Base-by-base conservation (phyloP, 1,140 invertebrate species). In the Lepidostoma basale region DNA sequence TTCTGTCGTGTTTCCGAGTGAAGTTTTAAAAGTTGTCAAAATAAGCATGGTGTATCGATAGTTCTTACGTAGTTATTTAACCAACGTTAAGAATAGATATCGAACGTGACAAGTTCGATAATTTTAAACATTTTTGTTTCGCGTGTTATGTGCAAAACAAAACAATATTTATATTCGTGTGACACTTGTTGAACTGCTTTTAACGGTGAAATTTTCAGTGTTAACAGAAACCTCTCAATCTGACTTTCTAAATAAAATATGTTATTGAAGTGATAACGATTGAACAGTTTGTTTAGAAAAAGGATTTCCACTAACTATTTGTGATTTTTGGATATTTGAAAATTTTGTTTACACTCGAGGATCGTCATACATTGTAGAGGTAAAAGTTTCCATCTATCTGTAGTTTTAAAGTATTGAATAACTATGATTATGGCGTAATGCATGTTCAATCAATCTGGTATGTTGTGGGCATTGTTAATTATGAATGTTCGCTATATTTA, bases 181-280 rank as follows among this genome's bases (percentile, higher is more conserved):
- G 52, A 56, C 52, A 56, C 52, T 56, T 56, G 52, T 56, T 56
- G 52, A 56, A 25, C 52, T 18, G 36, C 28, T 36, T 56, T 56
- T 56, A 56, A 56, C 25, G 52, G 52, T 56, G 52, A 56, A 56
- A 28, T 54, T n/a, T 54, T 56, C 10, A 54, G 14, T 30, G 25
- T 30, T 20, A 45, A 56, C 52, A 56, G 52, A 28, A 56, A 56
- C 26, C 28, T 30, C 52, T 14, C 14, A 33, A 56, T 56, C 5
- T 56, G 28, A 36, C 52, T 56, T 56, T 56, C 52, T 56, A 36
- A 33, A 14, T 12, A 33, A n/a, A n/a, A n/a, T n/a, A n/a, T n/a
- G n/a, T n/a, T 56, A 18, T 16, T 30, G 6, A 8, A 28, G 23
- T 30, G 45, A 18, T 2, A 49, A 49, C 26, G 14, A 36, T 25